Base-by-base conservation (phyloP, 1,140 invertebrate genomes). In the Ylistrum balloti region DNA sequence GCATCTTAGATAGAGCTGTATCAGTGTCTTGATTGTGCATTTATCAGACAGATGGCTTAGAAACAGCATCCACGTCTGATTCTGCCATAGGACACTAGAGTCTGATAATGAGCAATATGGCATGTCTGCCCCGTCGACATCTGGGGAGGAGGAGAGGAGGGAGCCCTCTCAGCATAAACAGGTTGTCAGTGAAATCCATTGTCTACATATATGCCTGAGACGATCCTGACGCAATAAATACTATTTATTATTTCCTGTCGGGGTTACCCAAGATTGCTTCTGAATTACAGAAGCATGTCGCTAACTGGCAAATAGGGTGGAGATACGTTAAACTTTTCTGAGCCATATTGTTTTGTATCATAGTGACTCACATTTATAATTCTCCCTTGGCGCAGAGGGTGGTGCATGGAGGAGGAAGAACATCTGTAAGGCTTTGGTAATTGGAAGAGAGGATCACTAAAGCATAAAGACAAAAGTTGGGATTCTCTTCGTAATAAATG, bases 71-170 rank as follows among this genome's bases (percentile, higher is more conserved):
- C 5, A 11, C 28, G 56, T 74, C 56, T 74, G 56, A n/a, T n/a
- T 28, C n/a, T 9, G 56, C n/a, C 22, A n/a, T 17, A 28, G 56
- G n/a, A 74, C 56, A 74, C 56, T 74, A 11, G 5, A 74, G 2
- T 28, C 56, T 17, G 56, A 74, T 74, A 74, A 74, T 28, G 56
- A 74, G 56, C 56, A 74, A 74, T 74, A 74, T 74, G 56, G 56
- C 22, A n/a, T 11, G 56, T 74, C 56, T 74, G 56, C n/a, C 7
- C n/a, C 56, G 11, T n/a, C 22, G 0, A n/a, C 56, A 74, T n/a
- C 56, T 74, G 56, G 15, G 56, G 56, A 74, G 56, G 56, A 11
- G 56, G 56, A n/a, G 56, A 22, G 56, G 56, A 74, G 22, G 56
- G 56, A n/a, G 56, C n/a, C 56, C 56, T 1, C 13, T n/a, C 17